Percentiles rank a stretch among this genome's conserved stretches.
phyloP scores from a whole-genome alignment of 2,888 invertebrate species.

The Mythimna vitellina region DNA sequence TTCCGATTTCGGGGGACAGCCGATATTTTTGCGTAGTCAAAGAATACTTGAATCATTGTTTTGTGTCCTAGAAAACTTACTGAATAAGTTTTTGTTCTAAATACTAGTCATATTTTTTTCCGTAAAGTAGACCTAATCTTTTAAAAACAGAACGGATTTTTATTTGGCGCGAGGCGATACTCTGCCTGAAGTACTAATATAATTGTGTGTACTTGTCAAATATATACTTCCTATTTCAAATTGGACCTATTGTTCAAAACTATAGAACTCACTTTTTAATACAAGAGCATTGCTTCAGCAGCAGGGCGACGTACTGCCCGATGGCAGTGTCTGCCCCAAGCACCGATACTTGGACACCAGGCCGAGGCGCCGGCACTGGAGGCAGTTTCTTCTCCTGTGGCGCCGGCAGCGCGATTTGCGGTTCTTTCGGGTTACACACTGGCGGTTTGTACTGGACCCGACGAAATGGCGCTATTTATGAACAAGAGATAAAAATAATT shows the following conservation, averaged over 20 bases:
- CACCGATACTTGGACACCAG: slow-evolving; percentile 84
- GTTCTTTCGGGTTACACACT: slow-evolving; percentile 41
- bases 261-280: slow-evolving; percentile 81
- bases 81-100: too few relatives aligned
- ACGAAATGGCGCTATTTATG: slow-evolving; percentile 81
- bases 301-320: slow-evolving; percentile 86
- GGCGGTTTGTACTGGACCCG: slow-evolving; percentile 71
- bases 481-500: not conserved
- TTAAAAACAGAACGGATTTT: too few relatives aligned
- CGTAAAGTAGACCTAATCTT: too few relatives aligned
- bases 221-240: too few relatives aligned
- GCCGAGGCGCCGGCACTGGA: slow-evolving; percentile 73
- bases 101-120: too few relatives aligned
- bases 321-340: slow-evolving; percentile 89
- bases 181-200: too few relatives aligned
- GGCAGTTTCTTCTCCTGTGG: slow-evolving; percentile 69
- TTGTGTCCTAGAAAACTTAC: too few relatives aligned
- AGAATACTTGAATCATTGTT: not conserved
- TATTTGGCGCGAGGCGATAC: too few relatives aligned
- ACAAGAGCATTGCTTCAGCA: slow-evolving; percentile 90
- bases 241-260: not conserved
- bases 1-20: not conserved
- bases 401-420: slow-evolving; percentile 71
- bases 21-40: not conserved
- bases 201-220: too few relatives aligned